phyloP scores from a whole-genome alignment of 2,113 vertebrate species.

The Ciconia boyciana region DNA sequence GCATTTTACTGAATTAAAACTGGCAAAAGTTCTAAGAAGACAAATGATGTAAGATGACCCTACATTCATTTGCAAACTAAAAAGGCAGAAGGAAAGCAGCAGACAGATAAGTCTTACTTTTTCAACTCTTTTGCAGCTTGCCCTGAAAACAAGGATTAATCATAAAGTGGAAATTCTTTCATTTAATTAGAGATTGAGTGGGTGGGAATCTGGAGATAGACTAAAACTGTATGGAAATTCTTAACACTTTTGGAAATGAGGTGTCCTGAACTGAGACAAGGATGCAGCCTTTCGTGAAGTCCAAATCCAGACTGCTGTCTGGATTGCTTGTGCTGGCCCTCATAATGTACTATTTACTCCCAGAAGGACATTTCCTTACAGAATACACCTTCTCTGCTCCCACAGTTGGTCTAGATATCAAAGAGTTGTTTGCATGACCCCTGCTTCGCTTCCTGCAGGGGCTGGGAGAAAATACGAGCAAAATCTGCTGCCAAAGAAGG shows the following conservation, averaged over 20 bases:
- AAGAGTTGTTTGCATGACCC: background rate
- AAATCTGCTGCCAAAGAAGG: background rate
- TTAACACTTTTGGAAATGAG: background rate
- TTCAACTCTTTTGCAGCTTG: constrained; percentile 38
- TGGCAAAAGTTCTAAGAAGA: constrained; percentile 71
- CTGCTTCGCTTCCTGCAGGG: background rate
- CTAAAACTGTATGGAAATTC: background rate
- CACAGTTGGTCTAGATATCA: background rate
- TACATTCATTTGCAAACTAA: constrained; percentile 65
- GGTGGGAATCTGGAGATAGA: constrained; percentile 14
- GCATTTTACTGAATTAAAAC: constrained; percentile 78
- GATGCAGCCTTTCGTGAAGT: background rate
- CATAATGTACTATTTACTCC: background rate
- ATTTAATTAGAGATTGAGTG: constrained; percentile 55
- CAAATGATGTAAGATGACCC: constrained; percentile 65
- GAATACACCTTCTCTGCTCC: background rate
- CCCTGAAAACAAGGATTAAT: constrained; percentile 49
- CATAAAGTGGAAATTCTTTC: constrained; percentile 52
- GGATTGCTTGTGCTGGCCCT: background rate
- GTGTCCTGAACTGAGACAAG: background rate
- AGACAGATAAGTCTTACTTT: constrained; percentile 64
- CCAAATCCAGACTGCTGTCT: background rate
- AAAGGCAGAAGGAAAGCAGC: constrained; percentile 42
- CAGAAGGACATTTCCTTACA: background rate
- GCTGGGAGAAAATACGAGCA: background rate